Percentiles rank a stretch among this genome's conserved stretches.
These are phyloP conservation scores for Eristalis arbustorum DNA, from an alignment of 2,888 invertebrate genomes.

Conservation along the genomic window DNA sequence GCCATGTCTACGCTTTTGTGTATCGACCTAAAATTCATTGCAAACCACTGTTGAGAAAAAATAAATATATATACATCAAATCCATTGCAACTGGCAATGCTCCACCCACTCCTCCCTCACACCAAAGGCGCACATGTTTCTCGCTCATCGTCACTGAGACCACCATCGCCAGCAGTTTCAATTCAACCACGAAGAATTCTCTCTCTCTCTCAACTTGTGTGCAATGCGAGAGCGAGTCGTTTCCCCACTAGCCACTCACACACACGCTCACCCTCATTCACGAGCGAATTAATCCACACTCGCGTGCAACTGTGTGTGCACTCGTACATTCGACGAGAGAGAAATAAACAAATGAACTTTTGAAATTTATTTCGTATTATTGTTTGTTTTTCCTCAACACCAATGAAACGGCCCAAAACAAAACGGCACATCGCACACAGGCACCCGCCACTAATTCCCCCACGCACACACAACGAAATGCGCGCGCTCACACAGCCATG, in stretches of 20 bases:
- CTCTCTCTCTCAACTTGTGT: background rate
- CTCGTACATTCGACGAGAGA: constrained; percentile 8
- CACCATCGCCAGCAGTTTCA: background rate
- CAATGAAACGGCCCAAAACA: background rate
- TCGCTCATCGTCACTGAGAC: background rate
- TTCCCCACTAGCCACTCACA: background rate
- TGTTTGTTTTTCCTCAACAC: constrained; percentile 2
- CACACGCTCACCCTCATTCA: background rate
- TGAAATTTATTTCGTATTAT: constrained; percentile 29
- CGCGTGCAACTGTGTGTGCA: constrained; percentile 5
- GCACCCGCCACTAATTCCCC: background rate
- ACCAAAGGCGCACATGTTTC: background rate
- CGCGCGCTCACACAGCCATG: background rate
- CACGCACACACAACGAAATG: background rate
- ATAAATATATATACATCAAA: background rate
- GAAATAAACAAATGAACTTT: constrained; percentile 56
- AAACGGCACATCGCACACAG: constrained; percentile 15
- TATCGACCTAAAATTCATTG: background rate
- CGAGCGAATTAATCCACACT: background rate
- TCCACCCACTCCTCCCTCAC: background rate
- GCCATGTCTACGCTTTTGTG: background rate
- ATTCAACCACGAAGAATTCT: background rate
- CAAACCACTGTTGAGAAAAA: too few species aligned
- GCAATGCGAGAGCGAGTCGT: background rate
- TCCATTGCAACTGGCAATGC: constrained; percentile 17